These are phyloP conservation scores for Ochotona princeps DNA, from an alignment of 2,113 vertebrate species.

Conservation along the genomic window DNA sequence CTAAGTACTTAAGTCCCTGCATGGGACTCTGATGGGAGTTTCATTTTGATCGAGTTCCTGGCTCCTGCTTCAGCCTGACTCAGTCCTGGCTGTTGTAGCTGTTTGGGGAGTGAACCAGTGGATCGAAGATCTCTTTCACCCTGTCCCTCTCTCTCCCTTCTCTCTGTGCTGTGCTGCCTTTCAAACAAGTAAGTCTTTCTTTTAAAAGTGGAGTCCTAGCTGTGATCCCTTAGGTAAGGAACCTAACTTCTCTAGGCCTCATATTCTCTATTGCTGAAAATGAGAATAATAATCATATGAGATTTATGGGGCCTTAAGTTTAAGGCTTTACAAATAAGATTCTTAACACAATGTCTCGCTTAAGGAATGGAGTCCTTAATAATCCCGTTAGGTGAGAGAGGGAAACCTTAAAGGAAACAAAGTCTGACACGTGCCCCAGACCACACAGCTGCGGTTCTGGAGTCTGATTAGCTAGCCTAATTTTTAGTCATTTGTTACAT, in stretches of 20 bases:
- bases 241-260: not conserved
- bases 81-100: too few relatives aligned
- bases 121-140: too few relatives aligned
- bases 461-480: constrained; percentile 13
- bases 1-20: too few relatives aligned
- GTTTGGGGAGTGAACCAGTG: too few relatives aligned
- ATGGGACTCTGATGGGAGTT: too few relatives aligned
- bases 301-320: not conserved
- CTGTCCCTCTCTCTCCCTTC: too few relatives aligned
- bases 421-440: not conserved
- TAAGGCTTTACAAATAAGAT: not conserved
- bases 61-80: too few relatives aligned
- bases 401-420: not conserved
- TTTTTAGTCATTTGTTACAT: not conserved
- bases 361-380: not conserved
- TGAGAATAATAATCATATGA: not conserved
- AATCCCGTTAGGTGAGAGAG: not conserved
- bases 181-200: too few relatives aligned
- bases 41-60: too few relatives aligned
- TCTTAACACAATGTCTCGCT: not conserved
- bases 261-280: not conserved
- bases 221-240: not conserved
- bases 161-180: too few relatives aligned
- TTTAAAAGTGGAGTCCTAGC: not conserved
- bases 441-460: not conserved